Percentiles rank a stretch among this genome's conserved stretches.
phyloP scores from a whole-genome alignment of 2,113 vertebrate species.

The Ciconia stormi region DNA sequence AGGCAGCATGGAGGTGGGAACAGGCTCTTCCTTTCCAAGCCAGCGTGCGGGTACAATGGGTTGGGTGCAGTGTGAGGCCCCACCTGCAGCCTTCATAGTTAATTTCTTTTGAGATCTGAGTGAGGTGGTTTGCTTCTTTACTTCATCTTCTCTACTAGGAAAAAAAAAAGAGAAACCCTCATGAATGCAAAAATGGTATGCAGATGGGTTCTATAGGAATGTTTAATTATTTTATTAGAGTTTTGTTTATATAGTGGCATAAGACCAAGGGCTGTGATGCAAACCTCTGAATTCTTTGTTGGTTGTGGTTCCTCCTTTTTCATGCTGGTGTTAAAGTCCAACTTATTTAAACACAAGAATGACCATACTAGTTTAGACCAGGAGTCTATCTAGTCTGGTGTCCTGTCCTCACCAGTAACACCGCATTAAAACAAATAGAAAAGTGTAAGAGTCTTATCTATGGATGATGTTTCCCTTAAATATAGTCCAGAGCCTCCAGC shows the following conservation, averaged over 20 bases:
- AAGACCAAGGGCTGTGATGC: not conserved
- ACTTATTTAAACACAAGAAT: not conserved
- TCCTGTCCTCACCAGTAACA: not conserved
- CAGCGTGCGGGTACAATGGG: rapidly evolving
- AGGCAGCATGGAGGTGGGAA: not conserved
- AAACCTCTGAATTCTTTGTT: not conserved
- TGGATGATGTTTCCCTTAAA: not conserved
- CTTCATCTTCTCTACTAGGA: rapidly evolving
- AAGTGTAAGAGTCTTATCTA: not conserved
- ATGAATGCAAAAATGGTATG: not conserved
- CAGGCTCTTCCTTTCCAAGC: not conserved
- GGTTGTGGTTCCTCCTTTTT: not conserved
- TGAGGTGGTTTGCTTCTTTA: not conserved
- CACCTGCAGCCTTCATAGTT: not conserved
- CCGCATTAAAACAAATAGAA: not conserved
- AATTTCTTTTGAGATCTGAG: not conserved
- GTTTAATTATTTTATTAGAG: not conserved
- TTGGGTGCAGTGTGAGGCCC: not conserved
- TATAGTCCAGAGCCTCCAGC: not conserved
- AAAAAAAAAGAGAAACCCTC: not conserved
- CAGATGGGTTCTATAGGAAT: not conserved
- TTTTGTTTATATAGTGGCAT: not conserved
- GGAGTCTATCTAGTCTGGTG: not conserved
- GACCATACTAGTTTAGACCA: not conserved
- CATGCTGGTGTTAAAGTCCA: not conserved